Evolutionary conservation across 2,797 vertebrate genomes (phyloP).

Genomic region (Sebastolobus altivelis): DNA sequence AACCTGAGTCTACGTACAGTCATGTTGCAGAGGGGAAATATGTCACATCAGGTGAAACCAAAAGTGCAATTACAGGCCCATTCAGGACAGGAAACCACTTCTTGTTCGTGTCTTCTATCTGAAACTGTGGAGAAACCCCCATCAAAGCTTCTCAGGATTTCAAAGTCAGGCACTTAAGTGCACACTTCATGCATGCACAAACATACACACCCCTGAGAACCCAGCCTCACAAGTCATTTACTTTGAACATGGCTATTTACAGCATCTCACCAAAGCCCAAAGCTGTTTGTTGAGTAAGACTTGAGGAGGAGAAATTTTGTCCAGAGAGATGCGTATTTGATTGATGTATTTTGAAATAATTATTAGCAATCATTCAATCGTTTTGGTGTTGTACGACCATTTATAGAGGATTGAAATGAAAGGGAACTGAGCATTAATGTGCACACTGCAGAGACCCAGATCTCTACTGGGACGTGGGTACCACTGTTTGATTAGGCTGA

Average conservation of each 20-base stretch:
- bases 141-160: constrained; percentile 5
- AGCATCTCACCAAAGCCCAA: constrained; percentile 42
- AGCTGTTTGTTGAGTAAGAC: constrained; percentile 51
- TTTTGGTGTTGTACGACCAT: constrained; percentile 5
- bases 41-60: background rate
- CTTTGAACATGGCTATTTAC: constrained; percentile 47
- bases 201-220: constrained; percentile 16
- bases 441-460: constrained; percentile 7
- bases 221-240: constrained; percentile 39
- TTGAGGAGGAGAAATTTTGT: constrained; percentile 16
- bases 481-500: constrained; percentile 45
- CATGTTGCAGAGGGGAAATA: background rate
- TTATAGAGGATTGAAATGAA: constrained; percentile 36
- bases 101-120: background rate
- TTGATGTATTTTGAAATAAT: constrained; percentile 46
- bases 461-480: constrained; percentile 16
- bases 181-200: background rate
- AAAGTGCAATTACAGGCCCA: background rate
- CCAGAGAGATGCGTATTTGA: constrained; percentile 4
- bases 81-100: constrained; percentile 9
- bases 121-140: constrained; percentile 5
- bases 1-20: background rate
- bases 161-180: constrained; percentile 10
- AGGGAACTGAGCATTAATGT: constrained; percentile 29
- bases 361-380: constrained; percentile 9